Evolutionary conservation across 1,140 invertebrate species (phyloP), one percentile per base, ranked within the genome.

Genomic region (Zaprionus inermis): DNA sequence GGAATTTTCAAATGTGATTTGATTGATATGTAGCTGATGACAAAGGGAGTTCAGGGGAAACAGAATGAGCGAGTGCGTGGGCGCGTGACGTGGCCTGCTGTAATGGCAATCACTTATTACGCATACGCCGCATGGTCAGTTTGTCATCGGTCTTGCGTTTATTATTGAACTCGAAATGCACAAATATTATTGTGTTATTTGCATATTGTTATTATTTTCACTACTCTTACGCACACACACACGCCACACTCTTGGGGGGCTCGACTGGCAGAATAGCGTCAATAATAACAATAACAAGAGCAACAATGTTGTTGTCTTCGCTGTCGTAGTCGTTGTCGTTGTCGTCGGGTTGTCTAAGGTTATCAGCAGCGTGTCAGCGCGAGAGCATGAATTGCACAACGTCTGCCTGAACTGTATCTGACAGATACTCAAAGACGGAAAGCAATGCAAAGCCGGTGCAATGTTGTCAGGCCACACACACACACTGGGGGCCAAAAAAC

Each of bases 271-370:
- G 68, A 59, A 51, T 52, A 70, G 30, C 76, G 78, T 88, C 76
- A 89, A 88, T 65, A 89, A 89, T 46, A 81, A 79, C 55, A 65
- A 67, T 9, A 72, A 51, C 22, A 55, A 55, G 22, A 60, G 34
- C 46, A 58, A 14, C 38, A 44, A 68, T 74, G 52, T 75, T 76
- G 63, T 63, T 30, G 41, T 55, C 36, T 63, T 12, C 28, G 30
- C n/a, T 67, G 69, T 56, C 32, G 20, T 41, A 9, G 71, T 44
- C 32, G 20, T 41, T 11, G 71, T 44, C 59, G 74, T 46, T 71
- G 66, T 68, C 76, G 74, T 68, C 78, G 76, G 70, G 73, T 78
- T 86, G 86, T 89, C 79, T 74, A 54, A 72, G 76, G 68, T 72
- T 76, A 79, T 73, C 83, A 77, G 51, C 57, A 52, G 52, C 55